Conservation (phyloP, 2,888 invertebrate genomes). For the Eupithecia centaureata region DNA sequence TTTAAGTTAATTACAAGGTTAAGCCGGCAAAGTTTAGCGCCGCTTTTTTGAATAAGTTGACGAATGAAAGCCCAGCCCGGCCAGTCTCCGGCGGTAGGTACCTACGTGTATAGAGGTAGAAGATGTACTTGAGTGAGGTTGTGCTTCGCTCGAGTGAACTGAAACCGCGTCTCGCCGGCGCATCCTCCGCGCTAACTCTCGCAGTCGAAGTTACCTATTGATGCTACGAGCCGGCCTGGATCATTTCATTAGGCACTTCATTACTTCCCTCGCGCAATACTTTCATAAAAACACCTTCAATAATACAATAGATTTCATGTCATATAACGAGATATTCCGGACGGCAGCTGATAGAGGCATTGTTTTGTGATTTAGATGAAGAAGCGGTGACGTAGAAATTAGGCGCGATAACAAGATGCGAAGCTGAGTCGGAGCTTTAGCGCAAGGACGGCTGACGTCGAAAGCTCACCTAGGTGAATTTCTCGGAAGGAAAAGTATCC, state of each 20-base stretch:
- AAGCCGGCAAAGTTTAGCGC: not conserved
- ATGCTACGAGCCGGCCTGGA: constrained; percentile 47
- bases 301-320: not conserved
- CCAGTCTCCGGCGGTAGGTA: not conserved
- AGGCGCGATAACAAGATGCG: constrained; percentile 38
- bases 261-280: constrained; percentile 52
- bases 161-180: not conserved
- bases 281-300: not conserved
- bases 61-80: not conserved
- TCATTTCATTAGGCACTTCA: constrained; percentile 65
- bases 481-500: no score
- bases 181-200: constrained; percentile 32
- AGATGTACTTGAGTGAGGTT: not conserved
- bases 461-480: no score
- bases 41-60: not conserved
- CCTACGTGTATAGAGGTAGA: no score
- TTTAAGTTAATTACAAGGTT: not conserved
- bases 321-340: constrained; percentile 7
- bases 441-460: not conserved
- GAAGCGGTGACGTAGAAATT: constrained; percentile 38
- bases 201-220: constrained; percentile 50
- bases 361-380: constrained; percentile 42
- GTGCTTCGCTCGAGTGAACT: not conserved
- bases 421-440: constrained; percentile 34
- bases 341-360: constrained; percentile 32